phyloP scores from a whole-genome alignment of 2,113 vertebrate species.

The Myodes glareolus region DNA sequence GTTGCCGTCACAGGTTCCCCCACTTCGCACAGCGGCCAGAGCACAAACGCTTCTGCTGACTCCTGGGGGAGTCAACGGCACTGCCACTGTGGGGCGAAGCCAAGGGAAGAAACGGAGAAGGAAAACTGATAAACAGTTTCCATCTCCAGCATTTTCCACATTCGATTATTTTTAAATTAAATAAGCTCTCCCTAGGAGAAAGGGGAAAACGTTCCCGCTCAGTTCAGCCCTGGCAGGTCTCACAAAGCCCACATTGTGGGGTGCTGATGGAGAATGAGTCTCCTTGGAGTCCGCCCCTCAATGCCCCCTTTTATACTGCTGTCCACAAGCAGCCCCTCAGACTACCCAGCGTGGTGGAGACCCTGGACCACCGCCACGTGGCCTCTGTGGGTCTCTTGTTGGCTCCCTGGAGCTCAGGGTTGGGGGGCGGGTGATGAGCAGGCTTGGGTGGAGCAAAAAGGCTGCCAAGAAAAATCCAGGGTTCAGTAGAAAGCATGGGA shows the following conservation, averaged over 20 bases:
- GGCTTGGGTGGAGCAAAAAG: neutral
- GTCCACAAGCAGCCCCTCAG: constrained; percentile 14
- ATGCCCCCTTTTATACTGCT: constrained; percentile 56
- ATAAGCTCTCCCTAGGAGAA: constrained; percentile 60
- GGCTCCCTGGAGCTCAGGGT: constrained; percentile 22
- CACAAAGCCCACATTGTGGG: constrained; percentile 84
- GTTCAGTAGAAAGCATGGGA: neutral
- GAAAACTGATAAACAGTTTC: constrained; percentile 76
- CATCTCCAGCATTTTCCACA: constrained; percentile 74
- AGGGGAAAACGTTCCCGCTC: constrained; percentile 59
- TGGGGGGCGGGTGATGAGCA: neutral
- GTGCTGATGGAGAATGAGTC: constrained; percentile 43
- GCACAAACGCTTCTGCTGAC: constrained; percentile 32
- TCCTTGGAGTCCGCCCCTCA: neutral
- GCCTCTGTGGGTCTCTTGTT: constrained; percentile 30
- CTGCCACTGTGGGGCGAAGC: neutral
- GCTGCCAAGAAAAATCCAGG: constrained; percentile 40
- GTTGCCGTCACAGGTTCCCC: neutral
- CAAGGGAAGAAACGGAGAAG: constrained; percentile 41
- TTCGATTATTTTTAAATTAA: constrained; percentile 81
- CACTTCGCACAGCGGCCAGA: neutral
- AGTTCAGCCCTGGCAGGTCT: constrained; percentile 45
- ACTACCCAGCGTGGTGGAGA: neutral
- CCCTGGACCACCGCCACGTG: constrained; percentile 7
- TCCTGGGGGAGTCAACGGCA: neutral